Evolutionary conservation across 2,797 vertebrate genomes (phyloP).

Genomic region (Enteromius argenteus): DNA sequence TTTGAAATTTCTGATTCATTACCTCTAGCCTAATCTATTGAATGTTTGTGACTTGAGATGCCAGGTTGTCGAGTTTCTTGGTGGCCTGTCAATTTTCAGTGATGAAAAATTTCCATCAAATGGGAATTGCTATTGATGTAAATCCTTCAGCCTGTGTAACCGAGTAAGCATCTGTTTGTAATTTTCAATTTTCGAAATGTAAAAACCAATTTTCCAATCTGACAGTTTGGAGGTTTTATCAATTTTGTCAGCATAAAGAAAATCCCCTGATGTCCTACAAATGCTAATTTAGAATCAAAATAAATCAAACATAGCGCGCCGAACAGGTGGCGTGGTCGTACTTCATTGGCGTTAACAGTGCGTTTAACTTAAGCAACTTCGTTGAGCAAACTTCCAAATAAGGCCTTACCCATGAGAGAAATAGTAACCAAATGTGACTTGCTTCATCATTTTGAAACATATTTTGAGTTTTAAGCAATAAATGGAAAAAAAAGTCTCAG

Average conservation of each 20-base stretch:
- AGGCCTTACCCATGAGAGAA: background rate
- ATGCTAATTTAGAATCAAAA: conserved; percentile 38
- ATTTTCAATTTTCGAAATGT: conserved; percentile 51
- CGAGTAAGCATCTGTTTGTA: conserved; percentile 52
- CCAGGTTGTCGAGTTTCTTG: conserved; percentile 41
- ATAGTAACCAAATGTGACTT: background rate
- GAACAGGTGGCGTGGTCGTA: conserved; percentile 22
- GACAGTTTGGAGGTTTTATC: conserved; percentile 55
- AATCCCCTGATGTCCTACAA: background rate
- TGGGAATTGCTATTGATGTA: conserved; percentile 58
- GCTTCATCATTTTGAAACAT: background rate
- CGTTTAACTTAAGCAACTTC: conserved; percentile 12
- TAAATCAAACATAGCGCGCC: background rate
- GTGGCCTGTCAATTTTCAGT: conserved; percentile 49
- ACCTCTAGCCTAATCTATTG: conserved; percentile 14
- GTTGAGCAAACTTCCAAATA: background rate
- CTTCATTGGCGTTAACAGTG: background rate
- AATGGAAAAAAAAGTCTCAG: background rate
- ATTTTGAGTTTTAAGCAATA: background rate
- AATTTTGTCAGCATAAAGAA: conserved; percentile 49
- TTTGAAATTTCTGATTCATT: conserved; percentile 39
- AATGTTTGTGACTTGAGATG: conserved; percentile 44
- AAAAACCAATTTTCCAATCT: conserved; percentile 54
- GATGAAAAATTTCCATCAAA: conserved; percentile 58
- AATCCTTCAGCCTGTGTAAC: conserved; percentile 53